Percentiles rank a stretch among this genome's conserved stretches.
phyloP scores from a whole-genome alignment of 2,888 invertebrate species.

The Tinea trinotella region DNA sequence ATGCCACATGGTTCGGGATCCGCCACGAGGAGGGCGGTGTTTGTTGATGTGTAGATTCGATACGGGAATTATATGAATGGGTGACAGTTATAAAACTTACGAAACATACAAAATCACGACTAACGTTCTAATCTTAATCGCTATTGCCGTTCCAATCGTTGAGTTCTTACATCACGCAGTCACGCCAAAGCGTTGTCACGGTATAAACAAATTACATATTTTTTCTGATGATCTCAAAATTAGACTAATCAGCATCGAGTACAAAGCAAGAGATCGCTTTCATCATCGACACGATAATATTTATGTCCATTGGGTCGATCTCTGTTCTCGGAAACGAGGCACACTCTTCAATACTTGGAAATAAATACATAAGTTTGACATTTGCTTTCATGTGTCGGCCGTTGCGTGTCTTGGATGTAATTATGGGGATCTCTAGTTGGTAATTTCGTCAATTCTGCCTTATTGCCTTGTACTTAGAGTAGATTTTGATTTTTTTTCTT shows the following conservation, averaged over 20 bases:
- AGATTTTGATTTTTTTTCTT: conserved; percentile 11
- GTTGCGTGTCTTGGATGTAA: conserved; percentile 64
- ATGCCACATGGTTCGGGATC: not conserved
- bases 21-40: not conserved
- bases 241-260: conserved; percentile 67
- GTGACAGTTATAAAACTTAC: conserved; percentile 16
- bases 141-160: conserved; percentile 16
- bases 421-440: conserved; percentile 42
- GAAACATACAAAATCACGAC: conserved; percentile 15
- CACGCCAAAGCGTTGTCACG: conserved; percentile 55
- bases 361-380: conserved; percentile 73
- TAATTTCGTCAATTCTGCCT: conserved; percentile 32
- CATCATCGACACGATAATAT: conserved; percentile 71
- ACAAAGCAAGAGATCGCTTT: conserved; percentile 70
- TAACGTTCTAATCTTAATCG: conserved; percentile 15
- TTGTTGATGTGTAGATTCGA: not conserved
- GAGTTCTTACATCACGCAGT: conserved; percentile 31
- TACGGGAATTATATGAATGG: conserved; percentile 9
- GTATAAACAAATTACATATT: conserved; percentile 51
- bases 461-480: conserved; percentile 44
- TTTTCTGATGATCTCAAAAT: conserved; percentile 50
- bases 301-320: conserved; percentile 42
- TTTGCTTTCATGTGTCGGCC: conserved; percentile 67
- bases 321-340: conserved; percentile 59
- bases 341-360: conserved; percentile 71